A percentile compares a stretch with the other conserved stretches of the same genome.
Evolutionary conservation across 2,113 vertebrate genomes (phyloP).

Genomic region (Rhynchomys soricoides): DNA sequence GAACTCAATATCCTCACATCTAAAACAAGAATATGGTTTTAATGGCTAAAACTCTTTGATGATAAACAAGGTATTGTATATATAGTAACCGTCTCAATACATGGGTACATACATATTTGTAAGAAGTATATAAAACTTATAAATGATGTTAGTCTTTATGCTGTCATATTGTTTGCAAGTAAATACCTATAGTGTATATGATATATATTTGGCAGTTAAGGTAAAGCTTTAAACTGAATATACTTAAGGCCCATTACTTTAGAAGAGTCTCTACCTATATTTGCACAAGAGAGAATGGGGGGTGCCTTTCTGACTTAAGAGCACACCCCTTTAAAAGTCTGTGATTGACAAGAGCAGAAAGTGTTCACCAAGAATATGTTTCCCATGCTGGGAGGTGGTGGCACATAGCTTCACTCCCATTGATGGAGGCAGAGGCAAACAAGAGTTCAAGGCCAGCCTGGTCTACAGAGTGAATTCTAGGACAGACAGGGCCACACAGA

Average conservation of each 20-base stretch:
- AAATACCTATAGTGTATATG: background rate
- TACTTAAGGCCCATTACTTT: background rate
- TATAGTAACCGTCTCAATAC: background rate
- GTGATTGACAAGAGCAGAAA: constrained; percentile 12
- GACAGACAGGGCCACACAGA: background rate
- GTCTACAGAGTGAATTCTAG: too few relatives aligned
- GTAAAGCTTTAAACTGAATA: constrained; percentile 6
- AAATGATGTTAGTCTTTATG: constrained; percentile 30
- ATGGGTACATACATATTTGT: background rate
- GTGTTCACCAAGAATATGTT: background rate
- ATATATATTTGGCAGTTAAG: background rate
- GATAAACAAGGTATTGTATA: background rate
- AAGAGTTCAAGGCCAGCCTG: background rate
- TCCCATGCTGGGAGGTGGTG: background rate
- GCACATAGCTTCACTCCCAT: background rate
- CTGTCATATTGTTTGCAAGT: background rate
- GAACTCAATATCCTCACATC: background rate
- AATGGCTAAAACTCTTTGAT: background rate
- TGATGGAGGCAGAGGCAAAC: background rate
- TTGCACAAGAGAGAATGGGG: background rate
- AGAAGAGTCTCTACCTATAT: background rate
- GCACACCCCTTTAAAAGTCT: background rate
- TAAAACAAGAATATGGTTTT: constrained; percentile 3
- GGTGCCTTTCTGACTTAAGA: constrained; percentile 8
- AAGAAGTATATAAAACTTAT: constrained; percentile 7